These are phyloP conservation scores for Gymnoscelis rufifasciata DNA, from an alignment of 2,888 invertebrate species.

Conservation along the genomic window DNA sequence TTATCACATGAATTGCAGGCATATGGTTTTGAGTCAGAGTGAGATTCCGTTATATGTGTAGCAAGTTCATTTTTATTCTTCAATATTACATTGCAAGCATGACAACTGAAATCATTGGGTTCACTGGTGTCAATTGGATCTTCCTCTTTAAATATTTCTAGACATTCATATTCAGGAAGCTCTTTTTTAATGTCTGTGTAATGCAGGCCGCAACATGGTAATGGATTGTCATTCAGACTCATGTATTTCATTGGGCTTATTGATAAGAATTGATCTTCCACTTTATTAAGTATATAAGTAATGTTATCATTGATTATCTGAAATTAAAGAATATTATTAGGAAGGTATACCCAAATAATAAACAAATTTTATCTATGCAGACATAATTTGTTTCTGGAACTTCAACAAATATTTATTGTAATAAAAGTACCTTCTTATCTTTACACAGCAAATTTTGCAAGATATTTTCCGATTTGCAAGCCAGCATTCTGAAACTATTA, in stretches of 20 bases:
- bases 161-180: background rate
- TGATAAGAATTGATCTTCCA: background rate
- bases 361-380: no score
- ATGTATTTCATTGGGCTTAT: background rate
- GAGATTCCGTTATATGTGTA: conserved; percentile 3
- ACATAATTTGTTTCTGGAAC: no score
- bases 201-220: background rate
- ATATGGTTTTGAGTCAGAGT: conserved; percentile 9
- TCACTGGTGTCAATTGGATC: background rate
- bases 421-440: conserved; percentile 2
- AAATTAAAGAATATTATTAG: background rate
- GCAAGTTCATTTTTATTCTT: conserved; percentile 9
- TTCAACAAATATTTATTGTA: background rate
- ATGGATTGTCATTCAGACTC: background rate
- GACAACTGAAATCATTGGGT: conserved; percentile 4
- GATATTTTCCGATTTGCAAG: conserved; percentile 9
- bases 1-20: conserved; percentile 9
- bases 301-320: background rate
- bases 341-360: no score
- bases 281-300: background rate
- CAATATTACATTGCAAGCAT: conserved; percentile 2
- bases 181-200: background rate
- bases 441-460: conserved; percentile 5
- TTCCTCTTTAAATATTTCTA: background rate
- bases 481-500: conserved; percentile 1